Conservation (phyloP, 1,140 invertebrate species). For the Aphelinus atriplicis region DNA sequence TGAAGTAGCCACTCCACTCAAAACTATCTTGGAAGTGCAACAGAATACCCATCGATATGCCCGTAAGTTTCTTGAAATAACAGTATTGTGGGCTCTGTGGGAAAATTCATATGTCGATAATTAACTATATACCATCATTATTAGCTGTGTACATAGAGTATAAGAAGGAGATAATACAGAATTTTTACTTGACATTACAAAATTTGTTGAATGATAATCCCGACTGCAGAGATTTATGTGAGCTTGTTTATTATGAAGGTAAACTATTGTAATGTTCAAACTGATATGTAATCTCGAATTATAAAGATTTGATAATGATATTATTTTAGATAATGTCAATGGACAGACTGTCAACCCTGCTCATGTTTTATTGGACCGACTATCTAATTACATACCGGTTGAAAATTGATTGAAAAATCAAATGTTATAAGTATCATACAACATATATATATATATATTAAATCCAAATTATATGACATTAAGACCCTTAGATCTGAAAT, state of each 20-base stretch:
- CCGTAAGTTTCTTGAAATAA: conserved; percentile 51
- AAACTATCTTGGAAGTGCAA: conserved; percentile 70
- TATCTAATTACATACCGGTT: too few relatives aligned
- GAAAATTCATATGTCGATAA: conserved; percentile 12
- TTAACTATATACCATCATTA: conserved; percentile 39
- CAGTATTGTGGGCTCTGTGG: background rate
- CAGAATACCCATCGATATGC: conserved; percentile 59
- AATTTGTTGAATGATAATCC: conserved; percentile 61
- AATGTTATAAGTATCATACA: background rate
- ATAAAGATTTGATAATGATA: conserved; percentile 6
- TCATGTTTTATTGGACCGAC: conserved; percentile 61
- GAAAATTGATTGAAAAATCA: background rate
- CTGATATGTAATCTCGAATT: too few relatives aligned
- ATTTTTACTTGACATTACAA: conserved; percentile 66
- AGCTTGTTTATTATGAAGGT: conserved; percentile 71
- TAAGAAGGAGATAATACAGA: conserved; percentile 59
- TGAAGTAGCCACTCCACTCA: conserved; percentile 74
- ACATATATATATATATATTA: background rate
- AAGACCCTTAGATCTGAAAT: background rate
- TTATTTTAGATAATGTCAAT: conserved; percentile 62
- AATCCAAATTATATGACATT: background rate
- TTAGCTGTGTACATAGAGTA: conserved; percentile 61
- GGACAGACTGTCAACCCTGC: conserved; percentile 60
- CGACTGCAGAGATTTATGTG: conserved; percentile 64
- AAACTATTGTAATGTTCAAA: conserved; percentile 37